Percentiles rank a stretch among this genome's conserved stretches.
Conservation (phyloP, 2,888 invertebrate species). For the Chrysolina americana region DNA sequence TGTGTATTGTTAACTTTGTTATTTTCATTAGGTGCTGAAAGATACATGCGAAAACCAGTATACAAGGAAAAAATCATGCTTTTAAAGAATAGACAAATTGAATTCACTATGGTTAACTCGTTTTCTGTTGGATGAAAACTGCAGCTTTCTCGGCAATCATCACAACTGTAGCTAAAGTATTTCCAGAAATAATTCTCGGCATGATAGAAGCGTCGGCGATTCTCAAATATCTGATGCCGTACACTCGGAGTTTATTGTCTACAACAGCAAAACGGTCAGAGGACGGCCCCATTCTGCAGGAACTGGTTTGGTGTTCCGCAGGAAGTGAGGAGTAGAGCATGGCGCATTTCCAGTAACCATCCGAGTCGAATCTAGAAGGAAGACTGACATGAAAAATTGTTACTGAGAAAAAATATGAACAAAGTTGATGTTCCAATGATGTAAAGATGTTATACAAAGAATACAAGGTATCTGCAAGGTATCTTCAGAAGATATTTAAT, state of each 20-base stretch:
- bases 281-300: constrained; percentile 82
- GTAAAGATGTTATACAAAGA: too few relatives aligned
- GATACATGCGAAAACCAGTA: too few relatives aligned
- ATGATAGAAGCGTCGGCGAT: constrained; percentile 53
- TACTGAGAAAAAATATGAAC: too few relatives aligned
- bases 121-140: constrained; percentile 41
- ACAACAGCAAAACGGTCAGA: constrained; percentile 77
- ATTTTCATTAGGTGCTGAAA: too few relatives aligned
- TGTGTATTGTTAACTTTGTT: too few relatives aligned
- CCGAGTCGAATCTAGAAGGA: constrained; percentile 67
- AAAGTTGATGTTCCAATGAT: too few relatives aligned
- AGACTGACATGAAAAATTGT: too few relatives aligned
- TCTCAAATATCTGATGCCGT: constrained; percentile 50
- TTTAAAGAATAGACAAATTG: too few relatives aligned
- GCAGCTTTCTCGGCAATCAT: constrained; percentile 52
- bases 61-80: too few relatives aligned
- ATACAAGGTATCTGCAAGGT: too few relatives aligned
- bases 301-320: constrained; percentile 84
- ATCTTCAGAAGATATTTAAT: too few relatives aligned
- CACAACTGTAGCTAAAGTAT: constrained; percentile 50
- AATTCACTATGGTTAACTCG: too few relatives aligned
- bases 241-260: constrained; percentile 45
- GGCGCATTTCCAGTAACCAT: constrained; percentile 81
- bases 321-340: constrained; percentile 78
- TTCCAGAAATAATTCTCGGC: constrained; percentile 45